A percentile compares a stretch with the other conserved stretches of the same genome.
Conservation (phyloP, 2,113 vertebrate species). For the Osmerus mordax region DNA sequence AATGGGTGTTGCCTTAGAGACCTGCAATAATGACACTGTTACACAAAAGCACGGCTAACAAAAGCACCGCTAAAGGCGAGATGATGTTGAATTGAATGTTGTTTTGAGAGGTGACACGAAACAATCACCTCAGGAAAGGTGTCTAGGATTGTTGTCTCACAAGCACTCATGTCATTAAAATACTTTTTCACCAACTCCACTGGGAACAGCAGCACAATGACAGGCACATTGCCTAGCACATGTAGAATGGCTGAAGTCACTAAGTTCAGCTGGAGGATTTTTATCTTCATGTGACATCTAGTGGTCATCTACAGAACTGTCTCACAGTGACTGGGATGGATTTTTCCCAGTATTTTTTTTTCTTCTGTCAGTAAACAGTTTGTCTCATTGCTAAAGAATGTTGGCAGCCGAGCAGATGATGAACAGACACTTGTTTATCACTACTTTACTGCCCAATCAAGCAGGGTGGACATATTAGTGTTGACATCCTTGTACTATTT, state of each 20-base stretch:
- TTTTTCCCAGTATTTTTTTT: no score
- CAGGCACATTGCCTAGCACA: background rate
- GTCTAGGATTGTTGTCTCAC: background rate
- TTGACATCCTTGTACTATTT: background rate
- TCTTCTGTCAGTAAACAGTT: no score
- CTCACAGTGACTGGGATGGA: background rate
- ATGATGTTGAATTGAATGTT: background rate
- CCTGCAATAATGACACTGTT: slow-evolving; percentile 28
- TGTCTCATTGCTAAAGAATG: no score
- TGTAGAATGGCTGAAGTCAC: background rate
- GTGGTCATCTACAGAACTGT: slow-evolving; percentile 39
- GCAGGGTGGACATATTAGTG: background rate
- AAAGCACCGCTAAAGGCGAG: slow-evolving; percentile 2
- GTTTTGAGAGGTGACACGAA: background rate
- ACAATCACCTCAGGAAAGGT: no score
- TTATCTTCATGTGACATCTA: slow-evolving; percentile 48
- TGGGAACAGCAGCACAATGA: background rate
- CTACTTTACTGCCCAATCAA: background rate
- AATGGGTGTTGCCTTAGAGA: slow-evolving; percentile 50
- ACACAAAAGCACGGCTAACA: slow-evolving; percentile 39
- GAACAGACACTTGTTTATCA: background rate
- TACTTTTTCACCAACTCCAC: background rate
- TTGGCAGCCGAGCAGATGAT: no score
- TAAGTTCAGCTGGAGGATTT: background rate
- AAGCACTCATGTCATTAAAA: background rate